Conservation (phyloP, 1,140 invertebrate genomes). For the Drosophila rufa region DNA sequence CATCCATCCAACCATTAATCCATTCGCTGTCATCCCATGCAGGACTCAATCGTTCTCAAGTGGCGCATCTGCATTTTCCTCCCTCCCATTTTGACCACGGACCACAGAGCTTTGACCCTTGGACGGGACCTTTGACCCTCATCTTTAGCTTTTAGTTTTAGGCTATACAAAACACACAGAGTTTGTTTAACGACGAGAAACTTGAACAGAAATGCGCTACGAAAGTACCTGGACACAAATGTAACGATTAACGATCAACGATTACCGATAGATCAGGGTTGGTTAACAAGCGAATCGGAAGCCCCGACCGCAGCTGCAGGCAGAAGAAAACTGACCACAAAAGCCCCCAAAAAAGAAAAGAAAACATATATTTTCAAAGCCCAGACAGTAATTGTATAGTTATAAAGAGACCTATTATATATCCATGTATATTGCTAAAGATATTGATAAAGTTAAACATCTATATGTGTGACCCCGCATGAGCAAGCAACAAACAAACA, state of each 20-base stretch:
- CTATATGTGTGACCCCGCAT: constrained; percentile 33
- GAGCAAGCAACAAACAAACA: constrained; percentile 44
- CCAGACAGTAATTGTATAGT: constrained; percentile 24
- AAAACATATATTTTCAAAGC: constrained; percentile 1
- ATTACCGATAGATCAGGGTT: constrained; percentile 29
- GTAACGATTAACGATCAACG: constrained; percentile 37
- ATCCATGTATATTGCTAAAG: constrained; percentile 54
- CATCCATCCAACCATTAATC: constrained; percentile 15
- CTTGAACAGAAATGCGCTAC: constrained; percentile 56
- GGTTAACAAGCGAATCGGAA: constrained; percentile 8
- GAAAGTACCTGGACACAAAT: constrained; percentile 57
- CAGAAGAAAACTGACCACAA: constrained; percentile 15
- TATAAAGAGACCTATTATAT: constrained; percentile 30
- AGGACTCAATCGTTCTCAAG: constrained; percentile 13
- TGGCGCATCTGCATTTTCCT: constrained; percentile 30
- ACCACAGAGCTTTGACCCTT: constrained; percentile 8
- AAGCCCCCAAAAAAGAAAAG: constrained; percentile 3
- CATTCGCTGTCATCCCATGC: constrained; percentile 15
- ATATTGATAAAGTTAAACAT: constrained; percentile 42
- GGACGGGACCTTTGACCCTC: constrained; percentile 17
- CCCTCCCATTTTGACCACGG: background rate
- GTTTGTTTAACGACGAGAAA: constrained; percentile 31
- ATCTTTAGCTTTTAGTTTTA: constrained; percentile 58
- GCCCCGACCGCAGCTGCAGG: constrained; percentile 29
- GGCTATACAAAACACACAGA: constrained; percentile 31